Evolutionary conservation across 2,888 invertebrate species (phyloP).

Genomic region (Macrosoma leucophasiata): DNA sequence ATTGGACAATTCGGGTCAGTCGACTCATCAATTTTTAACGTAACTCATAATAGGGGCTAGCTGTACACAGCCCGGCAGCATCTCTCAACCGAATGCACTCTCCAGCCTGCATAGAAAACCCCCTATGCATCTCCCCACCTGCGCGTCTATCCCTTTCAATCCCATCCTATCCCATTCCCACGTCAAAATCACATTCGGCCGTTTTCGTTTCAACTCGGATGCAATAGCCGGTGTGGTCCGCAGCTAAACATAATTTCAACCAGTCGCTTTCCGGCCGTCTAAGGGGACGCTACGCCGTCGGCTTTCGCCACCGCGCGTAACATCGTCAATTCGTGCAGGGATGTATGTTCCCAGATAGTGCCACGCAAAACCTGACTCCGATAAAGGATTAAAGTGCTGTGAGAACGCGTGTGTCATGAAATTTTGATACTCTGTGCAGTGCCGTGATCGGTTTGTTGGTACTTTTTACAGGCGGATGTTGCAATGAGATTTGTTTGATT

Average conservation of each 20-base stretch:
- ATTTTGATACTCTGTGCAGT: conserved; percentile 36
- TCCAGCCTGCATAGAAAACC: conserved; percentile 58
- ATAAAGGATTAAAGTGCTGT: conserved; percentile 57
- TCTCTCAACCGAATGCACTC: conserved; percentile 56
- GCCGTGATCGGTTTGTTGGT: conserved; percentile 47
- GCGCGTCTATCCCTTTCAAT: conserved; percentile 46
- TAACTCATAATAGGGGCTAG: conserved; percentile 2
- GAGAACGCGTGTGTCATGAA: conserved; percentile 25
- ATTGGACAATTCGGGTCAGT: conserved; percentile 59
- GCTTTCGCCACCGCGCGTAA: conserved; percentile 51
- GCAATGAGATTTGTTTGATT: conserved; percentile 60
- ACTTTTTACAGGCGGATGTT: conserved; percentile 53
- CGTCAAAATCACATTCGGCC: conserved; percentile 67
- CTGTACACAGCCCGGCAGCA: conserved; percentile 5
- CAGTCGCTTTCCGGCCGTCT: conserved; percentile 64
- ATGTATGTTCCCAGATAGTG: conserved; percentile 68
- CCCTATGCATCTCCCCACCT: conserved; percentile 58
- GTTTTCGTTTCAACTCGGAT: conserved; percentile 69
- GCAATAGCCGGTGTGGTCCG: conserved; percentile 74
- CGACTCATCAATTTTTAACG: conserved; percentile 44
- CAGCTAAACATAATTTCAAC: conserved; percentile 68
- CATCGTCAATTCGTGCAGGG: conserved; percentile 57
- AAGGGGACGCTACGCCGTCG: conserved; percentile 52
- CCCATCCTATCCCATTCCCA: conserved; percentile 50
- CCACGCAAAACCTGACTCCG: conserved; percentile 43